phyloP scores from a whole-genome alignment of 2,797 vertebrate genomes.

The Chanos chanos region DNA sequence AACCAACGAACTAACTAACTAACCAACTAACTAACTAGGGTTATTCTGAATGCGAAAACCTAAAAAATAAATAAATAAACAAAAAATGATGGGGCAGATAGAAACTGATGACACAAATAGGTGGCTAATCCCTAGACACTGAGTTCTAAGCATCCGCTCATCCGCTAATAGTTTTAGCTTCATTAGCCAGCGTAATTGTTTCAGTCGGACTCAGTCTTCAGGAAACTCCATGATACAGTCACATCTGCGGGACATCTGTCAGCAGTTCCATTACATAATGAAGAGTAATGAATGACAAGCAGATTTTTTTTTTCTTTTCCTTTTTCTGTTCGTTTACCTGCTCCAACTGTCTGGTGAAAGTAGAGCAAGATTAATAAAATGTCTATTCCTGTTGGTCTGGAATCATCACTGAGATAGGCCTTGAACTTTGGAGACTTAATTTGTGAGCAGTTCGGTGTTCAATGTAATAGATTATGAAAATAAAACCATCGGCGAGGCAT shows the following conservation, averaged over 20 bases:
- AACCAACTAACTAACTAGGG: too few relatives aligned
- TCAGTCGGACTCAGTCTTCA: slow-evolving; percentile 40
- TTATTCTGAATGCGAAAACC: too few relatives aligned
- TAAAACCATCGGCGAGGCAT: too few relatives aligned
- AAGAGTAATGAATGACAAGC: slow-evolving; percentile 31
- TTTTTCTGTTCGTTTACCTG: too few relatives aligned
- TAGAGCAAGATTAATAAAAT: background rate
- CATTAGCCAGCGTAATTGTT: slow-evolving; percentile 49
- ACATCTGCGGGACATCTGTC: slow-evolving; percentile 28
- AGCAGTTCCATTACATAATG: slow-evolving; percentile 33
- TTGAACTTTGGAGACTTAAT: too few relatives aligned
- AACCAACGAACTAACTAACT: too few relatives aligned
- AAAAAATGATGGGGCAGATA: background rate
- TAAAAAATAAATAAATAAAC: background rate
- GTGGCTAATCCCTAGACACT: background rate
- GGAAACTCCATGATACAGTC: slow-evolving; percentile 17
- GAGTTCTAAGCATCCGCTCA: background rate
- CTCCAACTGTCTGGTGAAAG: background rate
- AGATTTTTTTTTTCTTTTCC: background rate
- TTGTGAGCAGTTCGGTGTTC: too few relatives aligned
- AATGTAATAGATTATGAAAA: too few relatives aligned
- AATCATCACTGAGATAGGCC: too few relatives aligned
- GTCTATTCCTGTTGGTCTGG: too few relatives aligned
- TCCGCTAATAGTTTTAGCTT: slow-evolving; percentile 45
- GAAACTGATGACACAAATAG: background rate